These are phyloP conservation scores for Lanius ludovicianus DNA, from an alignment of 2,113 vertebrate species.

Conservation along the genomic window DNA sequence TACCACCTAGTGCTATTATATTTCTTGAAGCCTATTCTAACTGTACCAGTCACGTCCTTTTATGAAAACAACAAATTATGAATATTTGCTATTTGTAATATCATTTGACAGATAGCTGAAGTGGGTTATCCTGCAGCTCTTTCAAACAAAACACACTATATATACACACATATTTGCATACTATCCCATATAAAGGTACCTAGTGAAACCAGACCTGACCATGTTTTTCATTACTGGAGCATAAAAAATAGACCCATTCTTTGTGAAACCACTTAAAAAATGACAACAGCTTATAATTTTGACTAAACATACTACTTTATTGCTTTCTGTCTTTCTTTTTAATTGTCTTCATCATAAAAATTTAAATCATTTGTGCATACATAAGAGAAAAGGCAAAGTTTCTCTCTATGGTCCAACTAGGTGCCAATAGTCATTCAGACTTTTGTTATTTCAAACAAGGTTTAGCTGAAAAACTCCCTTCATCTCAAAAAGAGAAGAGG, in stretches of 20 bases:
- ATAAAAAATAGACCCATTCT: not conserved
- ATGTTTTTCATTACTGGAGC: not conserved
- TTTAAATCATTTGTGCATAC: not conserved
- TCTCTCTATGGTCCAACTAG: not conserved
- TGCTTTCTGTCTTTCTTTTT: not conserved
- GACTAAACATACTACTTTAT: not conserved
- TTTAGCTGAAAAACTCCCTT: not conserved
- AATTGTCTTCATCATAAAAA: not conserved
- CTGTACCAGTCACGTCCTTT: not conserved
- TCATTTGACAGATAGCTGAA: not conserved
- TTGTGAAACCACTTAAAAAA: not conserved
- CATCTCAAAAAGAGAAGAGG: not conserved
- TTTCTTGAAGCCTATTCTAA: not conserved
- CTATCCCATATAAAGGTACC: not conserved
- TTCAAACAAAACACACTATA: not conserved
- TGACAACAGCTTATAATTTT: not conserved
- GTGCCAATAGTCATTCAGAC: not conserved
- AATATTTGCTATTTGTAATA: not conserved
- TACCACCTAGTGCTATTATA: not conserved
- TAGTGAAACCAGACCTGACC: not conserved
- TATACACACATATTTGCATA: fast-evolving
- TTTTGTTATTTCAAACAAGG: not conserved
- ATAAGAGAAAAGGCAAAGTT: not conserved
- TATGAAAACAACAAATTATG: not conserved
- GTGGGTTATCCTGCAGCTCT: not conserved